phyloP scores from a whole-genome alignment of 1,140 invertebrate genomes.

The Heliothis subflexa region DNA sequence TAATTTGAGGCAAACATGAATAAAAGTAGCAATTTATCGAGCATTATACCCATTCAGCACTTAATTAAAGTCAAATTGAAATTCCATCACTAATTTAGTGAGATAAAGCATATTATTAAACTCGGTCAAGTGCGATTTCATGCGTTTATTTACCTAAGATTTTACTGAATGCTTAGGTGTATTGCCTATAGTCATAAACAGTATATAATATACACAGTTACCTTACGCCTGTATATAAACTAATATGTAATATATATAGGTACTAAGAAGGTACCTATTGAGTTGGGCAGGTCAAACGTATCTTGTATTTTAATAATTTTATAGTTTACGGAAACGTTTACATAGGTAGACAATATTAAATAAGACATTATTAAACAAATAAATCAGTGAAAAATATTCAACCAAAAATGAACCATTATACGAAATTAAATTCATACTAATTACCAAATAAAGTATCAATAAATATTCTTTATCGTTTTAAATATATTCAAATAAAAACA shows the following conservation, averaged over 20 bases:
- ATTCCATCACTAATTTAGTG: neutral
- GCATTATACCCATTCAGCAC: conserved; percentile 7
- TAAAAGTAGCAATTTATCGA: neutral
- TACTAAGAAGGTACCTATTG: too few relatives aligned
- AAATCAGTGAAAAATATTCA: neutral
- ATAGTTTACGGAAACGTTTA: neutral
- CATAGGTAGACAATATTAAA: neutral
- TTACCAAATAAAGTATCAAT: conserved; percentile 11
- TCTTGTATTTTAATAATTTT: too few relatives aligned
- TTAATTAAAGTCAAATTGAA: neutral
- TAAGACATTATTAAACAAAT: neutral
- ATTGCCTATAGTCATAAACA: too few relatives aligned
- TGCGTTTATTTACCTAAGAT: neutral
- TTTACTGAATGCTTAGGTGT: neutral
- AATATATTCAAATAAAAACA: neutral
- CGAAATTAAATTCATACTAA: conserved; percentile 25
- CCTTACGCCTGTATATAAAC: too few relatives aligned
- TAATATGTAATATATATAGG: too few relatives aligned
- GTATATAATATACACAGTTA: too few relatives aligned
- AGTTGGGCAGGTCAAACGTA: too few relatives aligned
- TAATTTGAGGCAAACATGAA: neutral
- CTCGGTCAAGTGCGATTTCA: neutral
- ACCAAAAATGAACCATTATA: neutral
- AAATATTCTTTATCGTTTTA: conserved; percentile 15
- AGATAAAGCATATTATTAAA: neutral